Percentiles rank a stretch among this genome's conserved stretches.
phyloP scores from a whole-genome alignment of 2,888 invertebrate genomes.

The Mythimna lalbum region DNA sequence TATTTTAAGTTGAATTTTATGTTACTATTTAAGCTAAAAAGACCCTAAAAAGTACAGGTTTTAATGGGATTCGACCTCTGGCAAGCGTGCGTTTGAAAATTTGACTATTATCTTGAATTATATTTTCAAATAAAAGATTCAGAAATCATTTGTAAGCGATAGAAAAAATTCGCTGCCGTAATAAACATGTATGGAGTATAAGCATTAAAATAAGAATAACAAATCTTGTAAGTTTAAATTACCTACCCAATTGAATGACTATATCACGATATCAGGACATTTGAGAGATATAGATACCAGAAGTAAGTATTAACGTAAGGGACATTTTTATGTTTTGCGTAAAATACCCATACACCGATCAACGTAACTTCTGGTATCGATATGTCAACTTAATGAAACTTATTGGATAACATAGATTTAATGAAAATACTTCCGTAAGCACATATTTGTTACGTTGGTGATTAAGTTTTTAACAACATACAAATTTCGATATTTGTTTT shows the following conservation, averaged over 20 bases:
- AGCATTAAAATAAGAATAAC: not conserved
- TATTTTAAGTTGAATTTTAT: no score
- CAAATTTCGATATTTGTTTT: not conserved
- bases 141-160: not conserved
- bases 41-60: no score
- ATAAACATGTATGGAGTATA: not conserved
- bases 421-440: not conserved
- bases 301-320: no score
- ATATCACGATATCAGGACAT: not conserved
- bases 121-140: not conserved
- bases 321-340: no score
- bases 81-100: no score
- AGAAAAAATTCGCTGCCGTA: not conserved
- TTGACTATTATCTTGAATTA: no score
- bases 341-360: no score
- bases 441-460: not conserved
- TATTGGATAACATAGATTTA: not conserved
- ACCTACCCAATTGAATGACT: not conserved
- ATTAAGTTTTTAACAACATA: not conserved
- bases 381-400: not conserved
- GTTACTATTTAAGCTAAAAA: no score
- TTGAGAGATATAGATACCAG: no score
- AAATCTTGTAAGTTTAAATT: not conserved
- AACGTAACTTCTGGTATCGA: no score
- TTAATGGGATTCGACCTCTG: no score